Conservation (phyloP, 1,140 invertebrate genomes). For the Adoxophyes honmai region DNA sequence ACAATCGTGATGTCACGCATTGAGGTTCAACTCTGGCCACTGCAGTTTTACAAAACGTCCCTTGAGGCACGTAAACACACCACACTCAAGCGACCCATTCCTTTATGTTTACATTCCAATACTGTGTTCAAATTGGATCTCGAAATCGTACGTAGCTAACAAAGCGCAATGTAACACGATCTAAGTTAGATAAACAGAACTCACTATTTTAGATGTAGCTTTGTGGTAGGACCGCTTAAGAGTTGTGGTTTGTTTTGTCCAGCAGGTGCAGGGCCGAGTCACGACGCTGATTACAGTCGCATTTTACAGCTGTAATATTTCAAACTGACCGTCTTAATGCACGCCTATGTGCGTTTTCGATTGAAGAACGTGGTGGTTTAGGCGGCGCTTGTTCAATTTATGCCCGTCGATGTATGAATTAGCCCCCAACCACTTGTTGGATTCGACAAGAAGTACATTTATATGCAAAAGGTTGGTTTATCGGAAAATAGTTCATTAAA, state of each 20-base stretch:
- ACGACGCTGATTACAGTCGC: conserved; percentile 25
- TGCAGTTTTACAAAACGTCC: conserved; percentile 42
- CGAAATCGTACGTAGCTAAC: not conserved
- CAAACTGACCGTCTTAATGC: not conserved
- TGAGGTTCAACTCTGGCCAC: conserved; percentile 30
- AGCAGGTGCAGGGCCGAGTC: conserved; percentile 39
- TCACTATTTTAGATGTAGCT: conserved; percentile 16
- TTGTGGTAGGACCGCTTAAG: conserved; percentile 27
- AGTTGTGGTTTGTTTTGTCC: conserved; percentile 41
- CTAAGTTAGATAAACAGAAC: no score
- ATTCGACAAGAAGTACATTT: no score
- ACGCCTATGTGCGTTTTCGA: not conserved
- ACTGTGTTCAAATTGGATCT: not conserved
- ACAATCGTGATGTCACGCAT: conserved; percentile 49
- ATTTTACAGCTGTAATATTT: not conserved
- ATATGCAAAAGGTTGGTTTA: no score
- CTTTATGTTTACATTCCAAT: conserved; percentile 6
- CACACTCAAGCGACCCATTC: not conserved
- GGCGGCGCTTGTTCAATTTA: no score
- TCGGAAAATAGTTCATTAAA: no score
- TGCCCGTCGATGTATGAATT: no score
- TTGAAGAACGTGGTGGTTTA: no score
- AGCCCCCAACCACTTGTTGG: no score
- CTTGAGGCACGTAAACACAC: conserved; percentile 25
- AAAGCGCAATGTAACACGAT: not conserved